phyloP scores from a whole-genome alignment of 2,113 vertebrate genomes.

The Prionailurus bengalensis region DNA sequence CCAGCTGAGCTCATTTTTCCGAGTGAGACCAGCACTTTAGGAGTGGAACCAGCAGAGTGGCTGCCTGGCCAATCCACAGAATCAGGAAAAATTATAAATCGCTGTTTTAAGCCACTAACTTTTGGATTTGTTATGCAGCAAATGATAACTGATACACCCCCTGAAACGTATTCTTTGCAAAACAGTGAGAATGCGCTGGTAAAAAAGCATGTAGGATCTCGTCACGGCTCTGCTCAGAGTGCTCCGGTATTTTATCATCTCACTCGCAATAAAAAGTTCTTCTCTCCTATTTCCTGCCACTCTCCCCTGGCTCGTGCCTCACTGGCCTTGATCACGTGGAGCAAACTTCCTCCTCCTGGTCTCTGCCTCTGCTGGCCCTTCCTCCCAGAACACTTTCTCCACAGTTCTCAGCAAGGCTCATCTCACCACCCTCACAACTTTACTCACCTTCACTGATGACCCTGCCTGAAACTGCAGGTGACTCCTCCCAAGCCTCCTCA shows the following conservation, averaged over 20 bases:
- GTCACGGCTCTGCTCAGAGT: not conserved
- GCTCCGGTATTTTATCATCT: not conserved
- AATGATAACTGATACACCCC: not conserved
- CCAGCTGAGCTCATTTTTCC: not conserved
- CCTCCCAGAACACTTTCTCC: not conserved
- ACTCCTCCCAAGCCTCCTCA: not conserved
- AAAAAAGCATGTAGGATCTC: not conserved
- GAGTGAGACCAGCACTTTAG: not conserved
- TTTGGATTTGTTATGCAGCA: not conserved
- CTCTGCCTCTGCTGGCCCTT: not conserved
- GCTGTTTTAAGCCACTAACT: not conserved
- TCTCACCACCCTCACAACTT: not conserved
- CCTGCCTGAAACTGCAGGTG: not conserved
- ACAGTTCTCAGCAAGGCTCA: not conserved
- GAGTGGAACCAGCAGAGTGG: not conserved
- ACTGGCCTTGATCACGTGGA: not conserved
- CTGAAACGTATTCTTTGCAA: constrained; percentile 1
- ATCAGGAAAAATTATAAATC: not conserved
- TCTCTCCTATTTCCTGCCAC: not conserved
- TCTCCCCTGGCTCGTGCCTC: not conserved
- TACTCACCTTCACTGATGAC: not conserved
- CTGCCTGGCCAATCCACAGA: not conserved
- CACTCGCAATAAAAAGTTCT: not conserved
- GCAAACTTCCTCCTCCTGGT: not conserved
- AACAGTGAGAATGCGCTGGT: not conserved